Base-by-base conservation (phyloP, 1,140 invertebrate species). In the Penaeus chinensis region DNA sequence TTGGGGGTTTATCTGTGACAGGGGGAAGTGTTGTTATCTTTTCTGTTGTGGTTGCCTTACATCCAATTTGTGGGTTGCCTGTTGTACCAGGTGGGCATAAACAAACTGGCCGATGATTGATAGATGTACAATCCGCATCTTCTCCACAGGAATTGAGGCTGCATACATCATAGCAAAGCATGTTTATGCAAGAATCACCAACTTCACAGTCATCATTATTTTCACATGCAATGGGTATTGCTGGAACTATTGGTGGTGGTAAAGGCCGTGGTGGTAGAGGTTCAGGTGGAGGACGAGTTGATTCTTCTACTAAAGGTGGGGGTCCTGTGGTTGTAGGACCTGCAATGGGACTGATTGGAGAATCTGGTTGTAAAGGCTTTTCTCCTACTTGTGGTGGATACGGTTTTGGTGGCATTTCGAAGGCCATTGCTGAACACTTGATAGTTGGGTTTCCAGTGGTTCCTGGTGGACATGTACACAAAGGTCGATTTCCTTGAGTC, bases 31-130 rank as follows among this genome's bases (percentile, higher is more conserved):
- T 81, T 5, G 61, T 63, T 8, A 63, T 27, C 24, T 22, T 79
- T 60, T 63, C 84, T 79, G 76, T 65, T 65, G 84, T 60, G 16
- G 54, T 66, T 18, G 89, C 84, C 10, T 27, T 62, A 91, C 96
- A 98, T 24, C 94, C 93, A 10, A 95, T 94, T 89, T 97, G 95
- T 1, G 92, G 91, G 84, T 92, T 94, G 89, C 91, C 76, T 84
- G 91, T 92, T 84, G 91, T 91, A 47, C 91, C 91, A 74, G 96
- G 1, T 96, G 91, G 18, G 96, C 96, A 92, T 95, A 96, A 85
- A 83, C 89, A 94, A 93, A 62, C 96, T 95, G 91, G 96, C 96
- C 16, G 94, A 93, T 79, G 94, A 65, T 90, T 84, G 10, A 84
- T 74, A n/a, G 90, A 89, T 18, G 87, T 86, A 83, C 92, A 92